These are phyloP conservation scores for Cactoblastis cactorum DNA, from an alignment of 2,888 invertebrate species.

Conservation along the genomic window DNA sequence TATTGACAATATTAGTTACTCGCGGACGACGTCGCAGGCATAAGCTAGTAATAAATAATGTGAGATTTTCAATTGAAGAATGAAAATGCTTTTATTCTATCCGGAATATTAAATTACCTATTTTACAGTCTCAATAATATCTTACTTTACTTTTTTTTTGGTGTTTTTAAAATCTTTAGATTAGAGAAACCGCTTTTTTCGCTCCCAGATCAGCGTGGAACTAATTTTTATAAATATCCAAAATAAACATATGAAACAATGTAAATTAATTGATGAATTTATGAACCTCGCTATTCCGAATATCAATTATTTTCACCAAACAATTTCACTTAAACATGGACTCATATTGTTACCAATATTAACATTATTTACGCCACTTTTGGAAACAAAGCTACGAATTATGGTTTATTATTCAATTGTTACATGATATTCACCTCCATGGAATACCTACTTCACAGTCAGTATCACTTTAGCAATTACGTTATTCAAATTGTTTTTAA, in stretches of 20 bases:
- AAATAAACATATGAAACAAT: neutral
- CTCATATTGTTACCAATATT: constrained; percentile 3
- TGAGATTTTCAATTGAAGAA: too few relatives aligned
- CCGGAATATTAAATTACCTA: too few relatives aligned
- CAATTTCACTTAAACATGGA: constrained; percentile 1
- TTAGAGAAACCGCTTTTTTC: too few relatives aligned
- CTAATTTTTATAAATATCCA: neutral
- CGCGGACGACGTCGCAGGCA: too few relatives aligned
- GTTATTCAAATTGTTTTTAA: too few relatives aligned
- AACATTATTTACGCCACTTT: neutral
- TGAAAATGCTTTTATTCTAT: too few relatives aligned
- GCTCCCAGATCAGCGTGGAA: too few relatives aligned
- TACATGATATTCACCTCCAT: neutral
- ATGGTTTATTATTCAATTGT: neutral
- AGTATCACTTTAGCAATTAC: neutral
- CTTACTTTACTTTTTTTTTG: too few relatives aligned
- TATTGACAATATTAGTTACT: too few relatives aligned
- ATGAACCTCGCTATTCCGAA: neutral
- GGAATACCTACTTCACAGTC: neutral
- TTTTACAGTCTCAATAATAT: too few relatives aligned
- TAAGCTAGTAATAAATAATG: too few relatives aligned
- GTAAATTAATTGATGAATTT: constrained; percentile 1
- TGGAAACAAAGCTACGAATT: neutral
- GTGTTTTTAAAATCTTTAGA: too few relatives aligned
- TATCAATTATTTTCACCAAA: neutral